phyloP scores from a whole-genome alignment of 2,113 vertebrate species.

The Equus quagga region DNA sequence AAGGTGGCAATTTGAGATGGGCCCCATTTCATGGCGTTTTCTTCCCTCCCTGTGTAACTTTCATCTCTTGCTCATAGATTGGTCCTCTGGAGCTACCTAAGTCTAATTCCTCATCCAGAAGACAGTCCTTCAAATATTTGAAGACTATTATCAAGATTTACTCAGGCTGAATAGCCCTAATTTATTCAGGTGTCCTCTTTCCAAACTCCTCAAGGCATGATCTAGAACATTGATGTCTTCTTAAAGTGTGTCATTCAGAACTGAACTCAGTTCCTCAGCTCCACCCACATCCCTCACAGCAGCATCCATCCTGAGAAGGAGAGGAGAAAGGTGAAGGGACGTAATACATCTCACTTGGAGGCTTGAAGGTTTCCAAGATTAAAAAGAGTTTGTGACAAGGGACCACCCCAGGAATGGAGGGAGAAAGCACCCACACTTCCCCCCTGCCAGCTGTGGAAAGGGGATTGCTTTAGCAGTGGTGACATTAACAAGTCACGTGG shows the following conservation, averaged over 20 bases:
- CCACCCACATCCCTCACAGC: accelerated
- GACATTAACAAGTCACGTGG: not conserved
- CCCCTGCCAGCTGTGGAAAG: not conserved
- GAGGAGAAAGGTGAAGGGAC: not conserved
- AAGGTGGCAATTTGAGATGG: not conserved
- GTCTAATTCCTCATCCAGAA: slow-evolving; percentile 2
- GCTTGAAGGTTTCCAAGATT: not conserved
- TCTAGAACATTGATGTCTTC: not conserved
- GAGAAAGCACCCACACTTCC: not conserved
- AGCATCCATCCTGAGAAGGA: not conserved
- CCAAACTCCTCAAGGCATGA: not conserved
- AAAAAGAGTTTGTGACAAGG: not conserved
- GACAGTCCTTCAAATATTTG: not conserved
- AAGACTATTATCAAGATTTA: not conserved
- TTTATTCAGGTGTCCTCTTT: not conserved
- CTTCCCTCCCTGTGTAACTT: not conserved
- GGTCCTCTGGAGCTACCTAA: not conserved
- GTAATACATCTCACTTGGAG: not conserved
- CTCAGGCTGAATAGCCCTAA: not conserved
- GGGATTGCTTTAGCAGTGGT: not conserved
- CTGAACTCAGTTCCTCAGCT: not conserved
- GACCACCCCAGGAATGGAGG: not conserved
- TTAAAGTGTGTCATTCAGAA: not conserved
- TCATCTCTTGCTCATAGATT: not conserved
- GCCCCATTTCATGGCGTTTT: not conserved